A percentile compares a stretch with the other conserved stretches of the same genome.
These are phyloP conservation scores for Epistrophe grossulariae DNA, from an alignment of 2,888 invertebrate species.

Conservation along the genomic window DNA sequence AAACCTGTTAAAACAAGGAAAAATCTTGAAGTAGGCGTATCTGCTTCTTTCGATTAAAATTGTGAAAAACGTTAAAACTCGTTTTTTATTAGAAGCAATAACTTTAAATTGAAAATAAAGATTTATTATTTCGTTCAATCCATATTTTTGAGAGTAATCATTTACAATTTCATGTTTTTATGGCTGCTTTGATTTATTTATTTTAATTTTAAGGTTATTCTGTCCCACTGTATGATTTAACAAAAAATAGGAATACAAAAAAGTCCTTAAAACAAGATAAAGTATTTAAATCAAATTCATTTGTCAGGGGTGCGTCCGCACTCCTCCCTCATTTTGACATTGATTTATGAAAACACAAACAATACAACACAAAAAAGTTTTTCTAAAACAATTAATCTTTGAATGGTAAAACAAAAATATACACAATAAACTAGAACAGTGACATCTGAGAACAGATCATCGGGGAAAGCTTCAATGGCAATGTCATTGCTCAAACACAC, in stretches of 20 bases:
- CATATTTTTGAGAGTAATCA: too few species aligned
- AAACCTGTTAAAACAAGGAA: too few species aligned
- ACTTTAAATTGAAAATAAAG: too few species aligned
- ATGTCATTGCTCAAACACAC: slow-evolving; percentile 46
- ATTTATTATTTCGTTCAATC: too few species aligned
- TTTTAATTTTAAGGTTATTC: neutral
- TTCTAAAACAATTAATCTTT: slow-evolving; percentile 64
- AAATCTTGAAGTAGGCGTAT: too few species aligned
- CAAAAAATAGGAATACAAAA: slow-evolving; percentile 3
- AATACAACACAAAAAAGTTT: slow-evolving; percentile 11
- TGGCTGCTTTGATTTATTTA: neutral
- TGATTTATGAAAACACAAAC: slow-evolving; percentile 65
- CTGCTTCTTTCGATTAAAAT: too few species aligned
- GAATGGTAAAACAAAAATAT: slow-evolving; percentile 34
- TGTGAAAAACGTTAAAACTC: too few species aligned
- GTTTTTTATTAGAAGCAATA: too few species aligned
- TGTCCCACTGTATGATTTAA: neutral
- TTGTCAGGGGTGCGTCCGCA: slow-evolving; percentile 53
- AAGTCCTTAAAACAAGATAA: slow-evolving; percentile 42
- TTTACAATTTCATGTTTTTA: too few species aligned
- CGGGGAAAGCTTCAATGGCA: slow-evolving; percentile 51
- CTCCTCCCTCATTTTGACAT: slow-evolving; percentile 49
- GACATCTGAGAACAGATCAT: slow-evolving; percentile 43
- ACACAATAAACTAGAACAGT: slow-evolving; percentile 42
- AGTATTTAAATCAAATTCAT: slow-evolving; percentile 68